These are phyloP conservation scores for Lagria hirta DNA, from an alignment of 2,888 invertebrate species.

Conservation along the genomic window DNA sequence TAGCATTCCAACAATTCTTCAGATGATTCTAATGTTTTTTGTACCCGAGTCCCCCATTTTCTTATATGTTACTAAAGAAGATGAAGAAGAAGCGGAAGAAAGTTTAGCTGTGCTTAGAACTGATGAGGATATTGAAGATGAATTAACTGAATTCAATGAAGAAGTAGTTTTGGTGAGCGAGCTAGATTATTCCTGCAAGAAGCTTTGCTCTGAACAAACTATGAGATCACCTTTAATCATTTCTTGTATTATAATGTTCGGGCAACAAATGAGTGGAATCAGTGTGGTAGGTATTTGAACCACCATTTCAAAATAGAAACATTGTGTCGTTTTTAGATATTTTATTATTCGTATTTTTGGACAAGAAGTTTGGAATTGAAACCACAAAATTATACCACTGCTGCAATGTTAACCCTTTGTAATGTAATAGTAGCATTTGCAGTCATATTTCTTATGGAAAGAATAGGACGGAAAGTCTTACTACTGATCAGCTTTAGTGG, in stretches of 20 bases:
- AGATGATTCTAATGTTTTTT: constrained; percentile 62
- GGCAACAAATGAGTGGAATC: constrained; percentile 12
- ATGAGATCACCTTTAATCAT: constrained; percentile 14
- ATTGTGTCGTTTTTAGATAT: no score
- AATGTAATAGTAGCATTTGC: background rate
- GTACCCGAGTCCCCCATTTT: constrained; percentile 81
- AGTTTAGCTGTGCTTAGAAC: constrained; percentile 79
- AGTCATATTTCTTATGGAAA: constrained; percentile 2
- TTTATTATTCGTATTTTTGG: no score
- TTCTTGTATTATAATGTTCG: constrained; percentile 3
- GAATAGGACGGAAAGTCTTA: constrained; percentile 7
- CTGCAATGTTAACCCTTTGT: no score
- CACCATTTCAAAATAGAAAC: constrained; percentile 1
- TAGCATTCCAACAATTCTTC: constrained; percentile 70
- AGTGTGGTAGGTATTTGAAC: constrained; percentile 2
- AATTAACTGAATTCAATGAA: constrained; percentile 6
- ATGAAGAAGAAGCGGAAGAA: constrained; percentile 70
- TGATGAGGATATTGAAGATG: constrained; percentile 63
- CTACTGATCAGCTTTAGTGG: constrained; percentile 9
- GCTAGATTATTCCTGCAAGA: no score
- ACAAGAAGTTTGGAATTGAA: background rate
- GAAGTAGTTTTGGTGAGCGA: constrained; percentile 5
- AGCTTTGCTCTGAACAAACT: constrained; percentile 1
- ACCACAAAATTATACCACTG: constrained; percentile 1
- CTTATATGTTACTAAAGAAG: constrained; percentile 66